These are phyloP conservation scores for Heliconius cydno DNA, from an alignment of 2,888 invertebrate species.

Conservation along the genomic window DNA sequence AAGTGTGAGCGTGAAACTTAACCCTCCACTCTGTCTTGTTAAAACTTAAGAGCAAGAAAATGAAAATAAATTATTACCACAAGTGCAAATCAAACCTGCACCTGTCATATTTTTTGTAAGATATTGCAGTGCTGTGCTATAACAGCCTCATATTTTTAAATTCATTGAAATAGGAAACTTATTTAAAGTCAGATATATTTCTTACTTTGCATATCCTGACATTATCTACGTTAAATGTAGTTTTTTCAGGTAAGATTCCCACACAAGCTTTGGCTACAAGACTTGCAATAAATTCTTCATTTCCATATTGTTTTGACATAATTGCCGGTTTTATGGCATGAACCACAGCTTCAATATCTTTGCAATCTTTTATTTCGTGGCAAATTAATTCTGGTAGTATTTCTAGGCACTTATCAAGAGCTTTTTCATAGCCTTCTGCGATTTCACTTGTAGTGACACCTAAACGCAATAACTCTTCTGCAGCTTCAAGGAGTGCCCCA, in stretches of 20 bases:
- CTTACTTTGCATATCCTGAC: constrained; percentile 95
- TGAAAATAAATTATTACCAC: neutral
- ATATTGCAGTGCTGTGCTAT: neutral
- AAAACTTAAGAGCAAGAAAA: neutral
- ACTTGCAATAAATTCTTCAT: constrained; percentile 95
- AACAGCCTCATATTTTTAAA: neutral
- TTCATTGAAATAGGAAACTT: neutral
- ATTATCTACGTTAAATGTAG: constrained; percentile 98
- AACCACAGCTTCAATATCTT: constrained; percentile 87
- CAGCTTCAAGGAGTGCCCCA: constrained; percentile 95
- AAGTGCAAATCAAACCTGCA: neutral
- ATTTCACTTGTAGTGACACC: constrained; percentile 99
- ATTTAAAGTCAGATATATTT: neutral
- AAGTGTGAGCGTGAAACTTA: neutral
- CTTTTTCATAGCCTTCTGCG: constrained; percentile 96
- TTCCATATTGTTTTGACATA: constrained; percentile 99
- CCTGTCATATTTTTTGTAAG: neutral
- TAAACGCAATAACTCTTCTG: constrained; percentile 95
- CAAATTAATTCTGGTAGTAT: constrained; percentile 92
- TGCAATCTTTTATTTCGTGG: constrained; percentile 88
- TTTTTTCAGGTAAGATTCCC: constrained; percentile 92
- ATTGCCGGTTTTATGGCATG: constrained; percentile 91
- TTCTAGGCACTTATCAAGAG: constrained; percentile 94
- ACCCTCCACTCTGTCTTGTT: neutral
- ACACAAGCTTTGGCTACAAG: constrained; percentile 95